phyloP scores from a whole-genome alignment of 2,888 invertebrate species.

The Eupithecia exiguata region DNA sequence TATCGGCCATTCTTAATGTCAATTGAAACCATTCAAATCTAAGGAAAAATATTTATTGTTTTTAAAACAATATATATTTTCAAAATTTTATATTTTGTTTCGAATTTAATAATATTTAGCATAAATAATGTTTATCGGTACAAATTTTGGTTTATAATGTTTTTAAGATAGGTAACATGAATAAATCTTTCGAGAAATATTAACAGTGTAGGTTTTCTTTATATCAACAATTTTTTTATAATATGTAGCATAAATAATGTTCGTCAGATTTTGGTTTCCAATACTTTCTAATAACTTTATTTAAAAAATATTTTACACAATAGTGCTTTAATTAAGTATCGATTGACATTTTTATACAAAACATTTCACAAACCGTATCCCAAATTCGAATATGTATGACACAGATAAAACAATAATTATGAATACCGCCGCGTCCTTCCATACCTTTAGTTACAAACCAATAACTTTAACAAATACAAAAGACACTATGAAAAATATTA shows the following conservation, averaged over 20 bases:
- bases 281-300: background rate
- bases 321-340: background rate
- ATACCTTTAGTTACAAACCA: background rate
- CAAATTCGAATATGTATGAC: background rate
- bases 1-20: too few relatives aligned
- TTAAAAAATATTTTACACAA: conserved; percentile 1
- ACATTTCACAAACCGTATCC: background rate
- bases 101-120: background rate
- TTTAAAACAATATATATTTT: background rate
- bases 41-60: background rate
- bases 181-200: background rate
- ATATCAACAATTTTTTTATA: background rate
- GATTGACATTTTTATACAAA: background rate
- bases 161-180: background rate
- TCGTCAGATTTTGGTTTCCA: background rate
- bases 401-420: background rate
- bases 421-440: background rate
- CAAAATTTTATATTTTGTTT: background rate
- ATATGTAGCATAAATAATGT: background rate
- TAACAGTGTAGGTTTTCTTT: background rate
- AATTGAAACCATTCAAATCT: too few relatives aligned
- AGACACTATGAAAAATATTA: background rate
- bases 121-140: background rate
- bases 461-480: background rate
- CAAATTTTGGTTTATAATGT: background rate